phyloP scores from a whole-genome alignment of 2,113 vertebrate genomes.

The Ptychochromis oligacanthus region DNA sequence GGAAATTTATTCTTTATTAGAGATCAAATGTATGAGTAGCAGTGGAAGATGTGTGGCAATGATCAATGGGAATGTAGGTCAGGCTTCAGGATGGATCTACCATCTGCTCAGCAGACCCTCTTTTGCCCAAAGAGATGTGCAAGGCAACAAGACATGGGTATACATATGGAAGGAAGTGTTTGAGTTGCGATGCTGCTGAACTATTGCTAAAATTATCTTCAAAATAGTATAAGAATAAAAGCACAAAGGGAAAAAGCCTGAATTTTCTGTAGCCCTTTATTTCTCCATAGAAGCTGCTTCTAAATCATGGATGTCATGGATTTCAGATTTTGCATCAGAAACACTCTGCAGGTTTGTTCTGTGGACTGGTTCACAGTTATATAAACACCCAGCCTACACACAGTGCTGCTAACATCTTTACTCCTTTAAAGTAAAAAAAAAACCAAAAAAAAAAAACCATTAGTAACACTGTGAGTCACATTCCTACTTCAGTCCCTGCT shows the following conservation, averaged over 20 bases:
- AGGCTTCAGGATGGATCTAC: too few relatives aligned
- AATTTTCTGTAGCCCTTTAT: not conserved
- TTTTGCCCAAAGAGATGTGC: not conserved
- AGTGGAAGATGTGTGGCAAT: too few relatives aligned
- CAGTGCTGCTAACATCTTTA: conserved; percentile 31
- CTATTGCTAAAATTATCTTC: not conserved
- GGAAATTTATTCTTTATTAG: too few relatives aligned
- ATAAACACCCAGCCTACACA: conserved; percentile 57
- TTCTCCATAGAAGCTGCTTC: not conserved
- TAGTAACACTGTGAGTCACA: conserved; percentile 31
- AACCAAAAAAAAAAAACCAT: not conserved
- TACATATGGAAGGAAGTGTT: too few relatives aligned
- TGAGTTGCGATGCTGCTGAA: too few relatives aligned
- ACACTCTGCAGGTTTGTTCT: not conserved
- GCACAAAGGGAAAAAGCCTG: not conserved
- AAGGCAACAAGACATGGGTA: too few relatives aligned
- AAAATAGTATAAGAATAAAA: not conserved
- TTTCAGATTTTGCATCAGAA: conserved; percentile 1
- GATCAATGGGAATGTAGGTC: too few relatives aligned
- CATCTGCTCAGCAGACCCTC: too few relatives aligned
- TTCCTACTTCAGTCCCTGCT: not conserved
- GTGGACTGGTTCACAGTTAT: conserved; percentile 34
- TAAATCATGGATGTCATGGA: not conserved
- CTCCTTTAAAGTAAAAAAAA: conserved; percentile 16
- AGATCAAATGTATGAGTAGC: too few relatives aligned